Conservation (phyloP, 2,888 invertebrate genomes). For the Atethmia centrago region DNA sequence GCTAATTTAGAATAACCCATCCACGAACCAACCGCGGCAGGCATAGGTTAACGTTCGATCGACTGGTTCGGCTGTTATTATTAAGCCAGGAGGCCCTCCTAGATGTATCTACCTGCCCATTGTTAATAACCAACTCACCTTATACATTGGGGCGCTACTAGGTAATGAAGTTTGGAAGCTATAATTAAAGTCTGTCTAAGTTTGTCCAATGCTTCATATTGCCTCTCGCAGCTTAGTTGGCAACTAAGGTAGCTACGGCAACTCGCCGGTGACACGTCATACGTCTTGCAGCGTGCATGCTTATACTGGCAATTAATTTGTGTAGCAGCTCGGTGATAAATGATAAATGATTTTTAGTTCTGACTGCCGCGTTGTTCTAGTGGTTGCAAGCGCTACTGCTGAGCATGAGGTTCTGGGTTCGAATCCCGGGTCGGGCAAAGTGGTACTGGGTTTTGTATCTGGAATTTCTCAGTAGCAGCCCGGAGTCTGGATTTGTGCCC, state of each 20-base stretch:
- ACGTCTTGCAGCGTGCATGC: constrained; percentile 29
- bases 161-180: constrained; percentile 36
- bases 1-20: no score
- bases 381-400: no score
- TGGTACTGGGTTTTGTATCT: no score
- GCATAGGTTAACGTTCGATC: background rate
- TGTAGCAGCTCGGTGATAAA: background rate
- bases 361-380: no score
- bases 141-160: background rate
- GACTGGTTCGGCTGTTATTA: no score
- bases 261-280: constrained; percentile 35
- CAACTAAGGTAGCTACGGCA: constrained; percentile 9
- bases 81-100: background rate
- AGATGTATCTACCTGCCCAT: background rate
- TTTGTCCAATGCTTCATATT: constrained; percentile 51
- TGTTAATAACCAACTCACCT: background rate
- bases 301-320: constrained; percentile 22
- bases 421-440: no score
- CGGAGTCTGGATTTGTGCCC: no score
- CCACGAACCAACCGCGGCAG: background rate
- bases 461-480: no score
- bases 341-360: no score
- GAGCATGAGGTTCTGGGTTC: no score
- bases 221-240: constrained; percentile 23
- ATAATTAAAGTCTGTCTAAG: constrained; percentile 51